phyloP scores from a whole-genome alignment of 2,888 invertebrate species.

The Altica lythri region DNA sequence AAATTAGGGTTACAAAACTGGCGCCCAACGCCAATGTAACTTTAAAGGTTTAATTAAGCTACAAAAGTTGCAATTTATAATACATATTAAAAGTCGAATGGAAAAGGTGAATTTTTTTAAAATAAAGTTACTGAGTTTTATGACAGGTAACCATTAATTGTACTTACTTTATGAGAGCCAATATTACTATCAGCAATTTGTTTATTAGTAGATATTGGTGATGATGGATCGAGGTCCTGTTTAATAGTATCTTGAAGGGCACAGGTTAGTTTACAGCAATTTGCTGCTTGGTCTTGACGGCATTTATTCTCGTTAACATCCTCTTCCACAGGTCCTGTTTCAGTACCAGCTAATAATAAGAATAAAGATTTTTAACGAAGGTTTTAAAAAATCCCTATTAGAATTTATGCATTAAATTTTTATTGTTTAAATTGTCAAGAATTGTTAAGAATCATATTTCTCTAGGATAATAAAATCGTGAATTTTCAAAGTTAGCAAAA shows the following conservation, averaged over 20 bases:
- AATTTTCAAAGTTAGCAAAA: too few relatives aligned
- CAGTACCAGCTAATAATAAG: constrained; percentile 7
- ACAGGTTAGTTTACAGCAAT: constrained; percentile 53
- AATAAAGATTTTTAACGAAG: too few relatives aligned
- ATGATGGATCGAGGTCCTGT: constrained; percentile 37
- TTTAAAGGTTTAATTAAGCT: too few relatives aligned
- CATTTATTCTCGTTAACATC: constrained; percentile 52
- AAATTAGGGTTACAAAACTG: too few relatives aligned
- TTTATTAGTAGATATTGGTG: constrained; percentile 31
- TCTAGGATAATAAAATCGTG: too few relatives aligned
- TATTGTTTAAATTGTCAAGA: too few relatives aligned
- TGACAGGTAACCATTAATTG: background rate
- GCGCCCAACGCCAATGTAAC: too few relatives aligned
- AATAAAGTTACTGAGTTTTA: background rate
- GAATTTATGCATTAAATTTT: too few relatives aligned
- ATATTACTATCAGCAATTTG: constrained; percentile 46
- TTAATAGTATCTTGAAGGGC: constrained; percentile 51
- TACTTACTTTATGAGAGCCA: constrained; percentile 38
- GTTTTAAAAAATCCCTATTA: too few relatives aligned
- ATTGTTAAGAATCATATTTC: too few relatives aligned
- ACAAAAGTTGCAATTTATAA: too few relatives aligned
- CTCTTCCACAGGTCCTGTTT: constrained; percentile 37
- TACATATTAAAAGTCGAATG: too few relatives aligned
- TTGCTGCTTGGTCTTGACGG: constrained; percentile 42
- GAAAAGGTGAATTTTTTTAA: background rate